Evolutionary conservation across 1,140 invertebrate species (phyloP), one percentile per base, ranked within the genome.

Genomic region (Papilio machaon): DNA sequence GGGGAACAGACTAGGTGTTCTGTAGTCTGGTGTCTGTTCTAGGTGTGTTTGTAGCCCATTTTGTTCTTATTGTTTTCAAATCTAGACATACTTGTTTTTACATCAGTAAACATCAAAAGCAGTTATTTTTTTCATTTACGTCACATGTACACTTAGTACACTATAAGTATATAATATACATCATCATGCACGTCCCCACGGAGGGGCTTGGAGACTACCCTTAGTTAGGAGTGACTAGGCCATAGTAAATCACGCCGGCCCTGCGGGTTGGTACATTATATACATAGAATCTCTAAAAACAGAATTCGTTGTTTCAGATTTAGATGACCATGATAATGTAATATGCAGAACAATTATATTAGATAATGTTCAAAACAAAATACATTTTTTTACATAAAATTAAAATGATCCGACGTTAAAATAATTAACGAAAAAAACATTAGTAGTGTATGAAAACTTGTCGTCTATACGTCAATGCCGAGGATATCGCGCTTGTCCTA

Each of bases 1-100:
- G 86, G 90, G 85, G 91, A 91, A 90, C 91, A 87, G 85, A 88
- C 85, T 86, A 87, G 87, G 87, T 89, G 85, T 84, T 88, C 81
- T 30, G 23, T 30, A 30, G 23, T 30, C 23, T 30, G 23, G 23
- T 30, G 23, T 30, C 23, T 30, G 23, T 30, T 30, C 23, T 30
- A 30, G 23, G 23, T 30, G 86, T 87, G 89, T 92, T 93, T 91
- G 91, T 92, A 92, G 84, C 90, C 90, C 90, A 75, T 90, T 84
- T 88, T 87, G 80, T 88, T 75, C 79, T 81, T 87, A 92, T 93
- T 93, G 91, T 91, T 87, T 88, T 13, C 10, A 70, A 35, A 23
- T 75, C 74, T 49, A 75, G 49, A 23, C 74, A 38, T 70, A 35
- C 64, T 35, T 35, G 30, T 67, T 67, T 17, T 67, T n/a, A 67